These are phyloP conservation scores for Drosophila crucigera DNA, from an alignment of 2,888 invertebrate genomes.

Conservation along the genomic window DNA sequence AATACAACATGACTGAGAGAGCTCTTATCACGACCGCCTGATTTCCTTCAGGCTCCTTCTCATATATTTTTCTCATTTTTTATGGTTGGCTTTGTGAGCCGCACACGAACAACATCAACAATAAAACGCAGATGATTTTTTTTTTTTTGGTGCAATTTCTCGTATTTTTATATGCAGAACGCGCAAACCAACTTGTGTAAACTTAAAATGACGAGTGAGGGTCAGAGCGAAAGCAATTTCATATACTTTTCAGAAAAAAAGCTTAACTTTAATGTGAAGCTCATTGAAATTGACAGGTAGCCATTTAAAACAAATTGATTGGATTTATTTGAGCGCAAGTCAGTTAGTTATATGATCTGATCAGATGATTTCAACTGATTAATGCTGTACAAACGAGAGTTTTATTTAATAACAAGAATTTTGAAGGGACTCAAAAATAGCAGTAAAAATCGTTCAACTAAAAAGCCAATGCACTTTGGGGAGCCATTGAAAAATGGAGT, in stretches of 20 bases:
- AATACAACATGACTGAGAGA: constrained; percentile 4
- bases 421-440: constrained; percentile 3
- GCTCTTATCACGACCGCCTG: constrained; percentile 22
- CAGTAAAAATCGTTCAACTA: constrained; percentile 5
- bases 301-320: constrained; percentile 59
- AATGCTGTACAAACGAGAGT: not conserved
- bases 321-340: constrained; percentile 16
- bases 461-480: constrained; percentile 45
- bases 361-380: constrained; percentile 8
- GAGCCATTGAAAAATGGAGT: constrained; percentile 39
- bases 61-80: not conserved
- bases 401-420: constrained; percentile 1
- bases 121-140: constrained; percentile 28
- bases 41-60: constrained; percentile 6
- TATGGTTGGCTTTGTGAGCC: constrained; percentile 4
- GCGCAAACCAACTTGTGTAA: constrained; percentile 21
- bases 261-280: constrained; percentile 36
- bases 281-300: constrained; percentile 68
- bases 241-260: not conserved
- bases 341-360: not conserved
- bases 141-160: constrained; percentile 33
- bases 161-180: constrained; percentile 45
- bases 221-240: not conserved
- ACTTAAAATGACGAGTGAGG: constrained; percentile 2
- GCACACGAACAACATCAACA: constrained; percentile 13